Conservation (phyloP, 2,113 vertebrate species). For the Camelus bactrianus region DNA sequence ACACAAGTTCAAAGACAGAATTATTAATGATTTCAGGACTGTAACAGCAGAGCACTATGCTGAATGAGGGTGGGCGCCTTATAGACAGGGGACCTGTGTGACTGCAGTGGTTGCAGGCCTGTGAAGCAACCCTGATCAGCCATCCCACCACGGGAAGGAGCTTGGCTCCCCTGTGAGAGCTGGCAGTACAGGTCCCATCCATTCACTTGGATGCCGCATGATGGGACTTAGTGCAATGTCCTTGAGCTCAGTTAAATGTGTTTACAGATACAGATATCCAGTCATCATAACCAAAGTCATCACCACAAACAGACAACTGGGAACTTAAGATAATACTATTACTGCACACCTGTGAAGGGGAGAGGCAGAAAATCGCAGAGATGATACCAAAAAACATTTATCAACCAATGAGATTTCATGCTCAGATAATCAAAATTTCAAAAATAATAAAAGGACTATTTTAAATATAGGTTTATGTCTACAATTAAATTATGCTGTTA, state of each 20-base stretch:
- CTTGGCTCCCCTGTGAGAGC: fast-evolving
- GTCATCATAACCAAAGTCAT: background rate
- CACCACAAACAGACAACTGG: background rate
- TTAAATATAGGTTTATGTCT: background rate
- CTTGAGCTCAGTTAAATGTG: background rate
- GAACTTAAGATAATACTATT: background rate
- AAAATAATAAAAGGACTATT: background rate
- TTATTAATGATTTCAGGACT: background rate
- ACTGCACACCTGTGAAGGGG: background rate
- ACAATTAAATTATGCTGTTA: background rate
- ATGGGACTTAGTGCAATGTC: background rate
- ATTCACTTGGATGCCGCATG: background rate
- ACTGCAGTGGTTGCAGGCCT: background rate
- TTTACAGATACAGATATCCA: background rate
- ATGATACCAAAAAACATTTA: background rate
- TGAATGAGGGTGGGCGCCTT: background rate
- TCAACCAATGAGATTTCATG: background rate
- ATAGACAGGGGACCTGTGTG: background rate
- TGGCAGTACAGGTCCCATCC: fast-evolving
- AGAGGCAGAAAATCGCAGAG: background rate
- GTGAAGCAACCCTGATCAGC: background rate
- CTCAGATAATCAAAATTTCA: background rate
- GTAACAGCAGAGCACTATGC: background rate
- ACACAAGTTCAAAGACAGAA: background rate
- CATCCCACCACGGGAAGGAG: background rate